These are phyloP conservation scores for Pterocles gutturalis DNA, from an alignment of 2,113 vertebrate species.

Conservation along the genomic window DNA sequence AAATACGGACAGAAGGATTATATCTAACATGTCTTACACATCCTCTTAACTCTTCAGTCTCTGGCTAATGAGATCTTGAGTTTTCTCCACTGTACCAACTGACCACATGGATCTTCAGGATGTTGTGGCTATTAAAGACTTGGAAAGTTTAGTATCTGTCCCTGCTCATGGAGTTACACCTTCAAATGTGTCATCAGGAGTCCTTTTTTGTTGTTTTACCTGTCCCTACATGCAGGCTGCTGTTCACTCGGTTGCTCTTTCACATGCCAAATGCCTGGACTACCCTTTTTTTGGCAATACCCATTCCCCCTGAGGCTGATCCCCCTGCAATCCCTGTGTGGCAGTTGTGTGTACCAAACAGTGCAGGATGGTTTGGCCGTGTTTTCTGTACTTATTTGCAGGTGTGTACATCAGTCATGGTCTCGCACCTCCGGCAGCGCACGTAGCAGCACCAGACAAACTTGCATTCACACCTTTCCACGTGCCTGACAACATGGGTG, in stretches of 20 bases:
- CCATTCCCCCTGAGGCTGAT: not conserved
- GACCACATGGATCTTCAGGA: not conserved
- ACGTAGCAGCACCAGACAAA: constrained; percentile 99
- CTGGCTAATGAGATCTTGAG: not conserved
- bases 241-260: not conserved
- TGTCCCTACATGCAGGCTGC: not conserved
- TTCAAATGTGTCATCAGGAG: not conserved
- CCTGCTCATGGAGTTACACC: not conserved
- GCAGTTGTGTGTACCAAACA: not conserved
- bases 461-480: constrained; percentile 94
- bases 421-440: constrained; percentile 92
- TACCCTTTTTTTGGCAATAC: not conserved
- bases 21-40: not conserved
- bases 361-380: rapidly evolving
- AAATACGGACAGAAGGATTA: not conserved
- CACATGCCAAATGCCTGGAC: not conserved
- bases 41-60: not conserved
- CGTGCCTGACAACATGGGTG: constrained; percentile 90
- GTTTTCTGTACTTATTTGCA: constrained; percentile 82
- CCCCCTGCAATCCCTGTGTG: rapidly evolving
- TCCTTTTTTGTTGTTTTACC: not conserved
- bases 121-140: not conserved
- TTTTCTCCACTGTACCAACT: not conserved
- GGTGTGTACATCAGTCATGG: constrained; percentile 94
- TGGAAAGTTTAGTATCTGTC: not conserved